These are phyloP conservation scores for Tetramorium parvispinum DNA, from an alignment of 1,140 invertebrate genomes.

Conservation along the genomic window DNA sequence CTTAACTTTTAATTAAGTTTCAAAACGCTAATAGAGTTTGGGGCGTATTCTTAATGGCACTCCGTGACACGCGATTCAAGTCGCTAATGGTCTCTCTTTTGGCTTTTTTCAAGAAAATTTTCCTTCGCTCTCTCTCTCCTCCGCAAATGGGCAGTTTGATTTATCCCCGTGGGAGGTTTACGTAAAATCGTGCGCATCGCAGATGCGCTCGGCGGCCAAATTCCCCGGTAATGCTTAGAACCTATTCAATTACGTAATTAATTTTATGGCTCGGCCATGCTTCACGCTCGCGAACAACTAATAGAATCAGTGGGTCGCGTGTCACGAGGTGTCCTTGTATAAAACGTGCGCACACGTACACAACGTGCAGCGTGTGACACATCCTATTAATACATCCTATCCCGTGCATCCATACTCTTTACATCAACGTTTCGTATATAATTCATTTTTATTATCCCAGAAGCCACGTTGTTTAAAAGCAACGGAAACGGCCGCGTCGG, in stretches of 20 bases:
- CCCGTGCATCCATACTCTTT: neutral
- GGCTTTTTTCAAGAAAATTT: neutral
- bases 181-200: neutral
- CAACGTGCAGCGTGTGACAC: neutral
- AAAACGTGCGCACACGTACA: neutral
- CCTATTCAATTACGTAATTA: conserved; percentile 18
- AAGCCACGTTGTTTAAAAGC: neutral
- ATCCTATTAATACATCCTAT: conserved; percentile 21
- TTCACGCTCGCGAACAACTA: conserved; percentile 5
- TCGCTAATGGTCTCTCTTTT: neutral
- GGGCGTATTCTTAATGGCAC: neutral
- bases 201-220: neutral
- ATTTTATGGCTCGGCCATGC: conserved; percentile 11
- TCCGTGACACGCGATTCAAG: neutral
- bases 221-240: neutral
- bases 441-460: conserved; percentile 5
- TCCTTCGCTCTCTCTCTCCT: neutral
- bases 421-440: neutral
- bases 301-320: conserved; percentile 31
- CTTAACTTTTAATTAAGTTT: neutral
- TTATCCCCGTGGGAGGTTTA: neutral
- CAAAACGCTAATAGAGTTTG: neutral
- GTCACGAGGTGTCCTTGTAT: conserved; percentile 6
- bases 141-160: neutral
- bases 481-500: neutral